Evolutionary conservation across 2,888 invertebrate species (phyloP).

Genomic region (Meganola albula): DNA sequence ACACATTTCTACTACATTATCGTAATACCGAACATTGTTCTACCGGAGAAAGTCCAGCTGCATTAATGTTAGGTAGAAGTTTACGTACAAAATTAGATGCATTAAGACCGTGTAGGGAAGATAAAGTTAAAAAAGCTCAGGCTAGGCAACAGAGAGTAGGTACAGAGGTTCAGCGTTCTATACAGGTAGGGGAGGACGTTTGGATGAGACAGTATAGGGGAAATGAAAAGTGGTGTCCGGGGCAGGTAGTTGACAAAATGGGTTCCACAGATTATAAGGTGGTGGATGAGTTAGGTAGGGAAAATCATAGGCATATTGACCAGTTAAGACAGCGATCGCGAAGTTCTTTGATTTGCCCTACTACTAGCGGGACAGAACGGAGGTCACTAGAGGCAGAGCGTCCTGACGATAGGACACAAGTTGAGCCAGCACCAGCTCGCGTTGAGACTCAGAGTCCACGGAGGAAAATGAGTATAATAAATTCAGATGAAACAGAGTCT

Average conservation of each 20-base stretch:
- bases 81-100: background rate
- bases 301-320: background rate
- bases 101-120: background rate
- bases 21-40: background rate
- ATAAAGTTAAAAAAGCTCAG: background rate
- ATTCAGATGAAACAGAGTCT: too few relatives aligned
- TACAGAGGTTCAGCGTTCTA: background rate
- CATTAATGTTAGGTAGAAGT: background rate
- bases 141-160: background rate
- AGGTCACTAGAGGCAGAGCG: too few relatives aligned
- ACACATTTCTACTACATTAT: too few relatives aligned
- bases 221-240: background rate
- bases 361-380: too few relatives aligned
- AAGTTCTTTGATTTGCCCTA: background rate
- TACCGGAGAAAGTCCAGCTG: background rate
- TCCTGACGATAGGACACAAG: too few relatives aligned
- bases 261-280: slow-evolving; percentile 1
- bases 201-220: slow-evolving; percentile 1
- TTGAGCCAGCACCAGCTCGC: too few relatives aligned
- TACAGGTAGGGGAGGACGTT: background rate
- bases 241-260: background rate
- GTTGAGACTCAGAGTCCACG: too few relatives aligned
- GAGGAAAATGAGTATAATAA: too few relatives aligned
- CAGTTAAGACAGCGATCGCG: slow-evolving; percentile 1
- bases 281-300: slow-evolving; percentile 1